Evolutionary conservation across 2,888 invertebrate genomes (phyloP).

Genomic region (Eupithecia inturbata): DNA sequence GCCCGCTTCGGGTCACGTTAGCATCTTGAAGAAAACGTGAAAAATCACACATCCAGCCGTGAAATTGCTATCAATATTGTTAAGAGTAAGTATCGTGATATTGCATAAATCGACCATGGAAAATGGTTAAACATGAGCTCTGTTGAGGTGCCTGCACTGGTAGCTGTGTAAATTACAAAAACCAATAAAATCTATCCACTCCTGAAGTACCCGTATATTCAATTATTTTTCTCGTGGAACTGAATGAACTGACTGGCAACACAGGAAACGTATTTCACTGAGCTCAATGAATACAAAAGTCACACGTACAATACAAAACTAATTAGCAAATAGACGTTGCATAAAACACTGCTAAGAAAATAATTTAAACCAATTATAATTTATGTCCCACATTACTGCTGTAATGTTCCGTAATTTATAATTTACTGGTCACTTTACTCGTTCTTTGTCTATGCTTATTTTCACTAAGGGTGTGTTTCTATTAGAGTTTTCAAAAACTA

Average conservation of each 20-base stretch:
- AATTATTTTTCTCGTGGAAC: conserved; percentile 20
- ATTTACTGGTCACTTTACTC: conserved; percentile 32
- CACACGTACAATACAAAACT: conserved; percentile 29
- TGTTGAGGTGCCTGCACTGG: background rate
- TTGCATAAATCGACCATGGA: conserved; percentile 24
- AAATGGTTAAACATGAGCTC: background rate
- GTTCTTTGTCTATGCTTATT: conserved; percentile 31
- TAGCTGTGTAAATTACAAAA: conserved; percentile 13
- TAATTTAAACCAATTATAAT: conserved; percentile 37
- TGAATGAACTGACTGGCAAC: conserved; percentile 18
- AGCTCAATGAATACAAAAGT: conserved; percentile 25
- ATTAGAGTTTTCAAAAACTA: background rate
- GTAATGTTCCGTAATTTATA: conserved; percentile 35
- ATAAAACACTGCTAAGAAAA: conserved; percentile 34
- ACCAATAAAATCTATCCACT: conserved; percentile 15
- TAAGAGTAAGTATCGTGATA: conserved; percentile 43
- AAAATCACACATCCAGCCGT: conserved; percentile 81
- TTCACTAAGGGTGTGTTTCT: conserved; percentile 21
- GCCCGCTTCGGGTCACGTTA: conserved; percentile 81
- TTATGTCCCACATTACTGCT: conserved; percentile 33
- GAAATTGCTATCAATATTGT: conserved; percentile 68
- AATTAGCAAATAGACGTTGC: conserved; percentile 34
- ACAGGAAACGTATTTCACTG: conserved; percentile 34
- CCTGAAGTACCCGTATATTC: conserved; percentile 11
- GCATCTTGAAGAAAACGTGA: conserved; percentile 80